Evolutionary conservation across 2,888 invertebrate species (phyloP).

Genomic region (Eupeodes latifasciatus): DNA sequence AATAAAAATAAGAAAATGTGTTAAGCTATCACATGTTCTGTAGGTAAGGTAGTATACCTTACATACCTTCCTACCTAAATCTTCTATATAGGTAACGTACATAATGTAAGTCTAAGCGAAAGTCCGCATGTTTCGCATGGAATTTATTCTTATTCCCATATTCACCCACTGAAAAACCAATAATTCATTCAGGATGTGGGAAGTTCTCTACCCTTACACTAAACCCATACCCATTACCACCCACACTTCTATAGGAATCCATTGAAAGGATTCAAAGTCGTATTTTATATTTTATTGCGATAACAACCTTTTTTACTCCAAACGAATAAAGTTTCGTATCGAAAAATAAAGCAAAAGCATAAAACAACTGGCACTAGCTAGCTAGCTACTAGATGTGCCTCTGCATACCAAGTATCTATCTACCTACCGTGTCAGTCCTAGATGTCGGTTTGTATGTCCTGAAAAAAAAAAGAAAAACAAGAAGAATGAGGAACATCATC

Average conservation of each 20-base stretch:
- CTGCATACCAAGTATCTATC: slow-evolving; percentile 37
- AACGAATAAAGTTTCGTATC: background rate
- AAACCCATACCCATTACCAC: no score
- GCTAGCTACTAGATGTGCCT: slow-evolving; percentile 21
- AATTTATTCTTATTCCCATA: slow-evolving; percentile 64
- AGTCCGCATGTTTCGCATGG: slow-evolving; percentile 51
- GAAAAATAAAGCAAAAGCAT: background rate
- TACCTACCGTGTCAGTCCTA: background rate
- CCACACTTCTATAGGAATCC: slow-evolving; percentile 10
- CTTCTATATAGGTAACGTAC: no score
- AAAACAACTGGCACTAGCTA: background rate
- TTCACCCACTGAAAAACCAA: slow-evolving; percentile 57
- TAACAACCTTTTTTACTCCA: slow-evolving; percentile 53
- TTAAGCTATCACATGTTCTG: background rate
- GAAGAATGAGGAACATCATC: background rate
- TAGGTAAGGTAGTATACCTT: background rate
- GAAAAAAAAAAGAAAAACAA: background rate
- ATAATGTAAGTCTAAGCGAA: slow-evolving; percentile 25
- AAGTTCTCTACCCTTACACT: slow-evolving; percentile 2
- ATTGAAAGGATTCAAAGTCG: slow-evolving; percentile 69
- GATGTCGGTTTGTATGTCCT: background rate
- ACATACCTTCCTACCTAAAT: background rate
- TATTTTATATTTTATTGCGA: slow-evolving; percentile 75
- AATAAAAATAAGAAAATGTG: slow-evolving; percentile 25
- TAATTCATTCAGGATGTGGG: slow-evolving; percentile 66